These are phyloP conservation scores for Apodemus sylvaticus DNA, from an alignment of 2,113 vertebrate species.

Conservation along the genomic window DNA sequence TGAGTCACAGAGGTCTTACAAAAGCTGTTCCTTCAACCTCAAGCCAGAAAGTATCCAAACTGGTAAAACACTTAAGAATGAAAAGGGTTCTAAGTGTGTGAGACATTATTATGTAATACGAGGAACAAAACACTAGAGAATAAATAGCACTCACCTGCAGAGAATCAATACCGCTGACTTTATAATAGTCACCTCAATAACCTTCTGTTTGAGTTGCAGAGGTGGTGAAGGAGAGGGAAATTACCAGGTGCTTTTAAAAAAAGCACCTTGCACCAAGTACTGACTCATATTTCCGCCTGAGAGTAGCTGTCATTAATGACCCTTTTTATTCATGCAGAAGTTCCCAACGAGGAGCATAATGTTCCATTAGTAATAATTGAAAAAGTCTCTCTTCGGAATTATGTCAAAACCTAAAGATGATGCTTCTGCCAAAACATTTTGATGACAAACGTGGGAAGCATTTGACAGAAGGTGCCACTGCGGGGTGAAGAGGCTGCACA, in stretches of 20 bases:
- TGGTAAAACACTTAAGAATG: not conserved
- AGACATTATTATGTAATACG: constrained; percentile 61
- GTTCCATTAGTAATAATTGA: constrained; percentile 91
- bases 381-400: constrained; percentile 86
- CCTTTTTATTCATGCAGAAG: constrained; percentile 90
- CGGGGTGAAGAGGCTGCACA: constrained; percentile 78
- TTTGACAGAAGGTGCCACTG: constrained; percentile 86
- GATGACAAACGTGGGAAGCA: constrained; percentile 84
- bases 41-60: constrained; percentile 52
- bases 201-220: constrained; percentile 69
- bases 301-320: constrained; percentile 88
- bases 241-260: constrained; percentile 78
- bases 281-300: constrained; percentile 86
- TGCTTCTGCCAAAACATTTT: constrained; percentile 90
- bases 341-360: constrained; percentile 86
- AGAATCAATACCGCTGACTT: constrained; percentile 56
- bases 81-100: not conserved
- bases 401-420: constrained; percentile 89
- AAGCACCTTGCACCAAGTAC: constrained; percentile 60
- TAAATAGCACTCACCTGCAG: constrained; percentile 75
- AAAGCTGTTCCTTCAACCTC: constrained; percentile 33
- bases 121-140: constrained; percentile 75
- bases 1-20: not conserved
- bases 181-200: constrained; percentile 65
- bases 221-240: constrained; percentile 78